These are phyloP conservation scores for Kradibia gibbosae DNA, from an alignment of 1,140 invertebrate species.

Conservation along the genomic window DNA sequence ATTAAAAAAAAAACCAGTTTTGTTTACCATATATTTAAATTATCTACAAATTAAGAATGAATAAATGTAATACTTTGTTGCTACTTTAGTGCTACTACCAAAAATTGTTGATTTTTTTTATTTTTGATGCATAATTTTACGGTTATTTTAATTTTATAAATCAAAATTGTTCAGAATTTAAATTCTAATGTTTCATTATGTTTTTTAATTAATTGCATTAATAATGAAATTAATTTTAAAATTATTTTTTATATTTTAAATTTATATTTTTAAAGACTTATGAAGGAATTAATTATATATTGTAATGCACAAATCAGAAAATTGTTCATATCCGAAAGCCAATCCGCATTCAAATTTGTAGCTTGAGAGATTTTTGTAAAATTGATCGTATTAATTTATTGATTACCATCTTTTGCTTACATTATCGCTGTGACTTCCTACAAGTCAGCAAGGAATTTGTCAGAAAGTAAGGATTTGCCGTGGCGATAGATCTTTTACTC, in stretches of 20 bases:
- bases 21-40: too few relatives aligned
- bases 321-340: background rate
- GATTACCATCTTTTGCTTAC: background rate
- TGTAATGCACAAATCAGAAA: background rate
- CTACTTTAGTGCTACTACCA: constrained; percentile 21
- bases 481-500: constrained; percentile 63
- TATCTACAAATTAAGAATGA: constrained; percentile 30
- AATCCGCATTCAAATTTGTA: background rate
- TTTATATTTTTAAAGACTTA: background rate
- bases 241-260: constrained; percentile 19
- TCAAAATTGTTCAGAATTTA: constrained; percentile 19
- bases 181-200: constrained; percentile 3
- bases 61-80: constrained; percentile 15
- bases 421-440: background rate
- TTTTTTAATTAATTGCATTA: constrained; percentile 28
- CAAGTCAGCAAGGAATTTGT: background rate
- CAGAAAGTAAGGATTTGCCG: constrained; percentile 56
- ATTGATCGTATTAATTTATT: constrained; percentile 10
- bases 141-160: constrained; percentile 26
- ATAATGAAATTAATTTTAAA: constrained; percentile 5
- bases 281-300: too few relatives aligned
- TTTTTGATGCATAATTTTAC: constrained; percentile 22
- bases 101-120: constrained; percentile 36
- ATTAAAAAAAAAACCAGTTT: background rate
- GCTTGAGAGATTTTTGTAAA: background rate